Conservation (phyloP, 2,113 vertebrate genomes). For the Sander vitreus region DNA sequence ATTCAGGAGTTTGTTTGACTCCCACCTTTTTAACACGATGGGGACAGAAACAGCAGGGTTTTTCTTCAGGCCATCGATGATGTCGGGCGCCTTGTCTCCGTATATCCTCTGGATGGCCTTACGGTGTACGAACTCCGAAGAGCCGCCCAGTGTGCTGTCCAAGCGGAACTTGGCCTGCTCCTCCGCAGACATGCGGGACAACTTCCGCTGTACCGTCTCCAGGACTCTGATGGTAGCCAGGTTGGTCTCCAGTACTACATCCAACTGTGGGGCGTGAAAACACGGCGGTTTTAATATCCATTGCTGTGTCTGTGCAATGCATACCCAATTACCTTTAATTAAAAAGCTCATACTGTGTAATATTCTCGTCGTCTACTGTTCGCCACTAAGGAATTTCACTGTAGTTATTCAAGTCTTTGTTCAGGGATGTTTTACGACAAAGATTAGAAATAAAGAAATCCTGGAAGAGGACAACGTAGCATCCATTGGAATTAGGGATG, state of each 20-base stretch:
- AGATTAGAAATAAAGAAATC: not conserved
- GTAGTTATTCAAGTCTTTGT: not conserved
- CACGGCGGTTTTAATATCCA: not conserved
- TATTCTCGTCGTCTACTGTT: not conserved
- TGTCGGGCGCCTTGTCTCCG: slow-evolving; percentile 95
- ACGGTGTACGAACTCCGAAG: slow-evolving; percentile 96
- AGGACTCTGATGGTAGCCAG: slow-evolving; percentile 94
- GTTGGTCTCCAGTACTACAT: slow-evolving; percentile 98
- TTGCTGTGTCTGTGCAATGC: not conserved
- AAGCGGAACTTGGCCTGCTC: slow-evolving; percentile 96
- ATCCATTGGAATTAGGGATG: not conserved
- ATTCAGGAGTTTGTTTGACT: not conserved
- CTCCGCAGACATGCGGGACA: slow-evolving; percentile 96
- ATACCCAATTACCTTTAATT: not conserved
- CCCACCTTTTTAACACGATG: slow-evolving; percentile 95
- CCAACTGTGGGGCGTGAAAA: slow-evolving; percentile 84
- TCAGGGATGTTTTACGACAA: not conserved
- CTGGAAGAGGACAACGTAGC: not conserved
- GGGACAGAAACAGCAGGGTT: slow-evolving; percentile 94
- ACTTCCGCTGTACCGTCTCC: slow-evolving; percentile 95
- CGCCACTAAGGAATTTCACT: not conserved
- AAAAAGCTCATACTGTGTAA: not conserved
- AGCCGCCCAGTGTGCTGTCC: slow-evolving; percentile 95
- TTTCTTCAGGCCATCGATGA: slow-evolving; percentile 96
- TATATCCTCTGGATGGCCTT: slow-evolving; percentile 99